These are phyloP conservation scores for Hydropsyche betteni DNA, from an alignment of 2,888 invertebrate genomes.

Conservation along the genomic window DNA sequence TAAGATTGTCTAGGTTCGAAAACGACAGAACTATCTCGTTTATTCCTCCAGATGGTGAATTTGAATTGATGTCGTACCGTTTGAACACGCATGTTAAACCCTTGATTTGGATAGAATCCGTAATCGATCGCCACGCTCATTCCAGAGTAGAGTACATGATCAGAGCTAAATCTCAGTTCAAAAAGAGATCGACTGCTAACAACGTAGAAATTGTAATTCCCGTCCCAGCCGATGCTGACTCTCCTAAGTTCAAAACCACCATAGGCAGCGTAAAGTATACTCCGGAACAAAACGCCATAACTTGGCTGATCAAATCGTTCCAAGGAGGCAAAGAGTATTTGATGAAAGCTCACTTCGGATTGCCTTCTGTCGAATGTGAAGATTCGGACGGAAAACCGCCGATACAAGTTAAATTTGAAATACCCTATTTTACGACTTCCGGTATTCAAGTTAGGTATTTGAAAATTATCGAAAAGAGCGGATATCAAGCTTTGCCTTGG, in stretches of 20 bases:
- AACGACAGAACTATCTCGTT: slow-evolving; percentile 98
- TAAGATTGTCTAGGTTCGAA: slow-evolving; percentile 94
- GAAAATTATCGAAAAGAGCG: slow-evolving; percentile 99
- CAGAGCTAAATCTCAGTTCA: slow-evolving; percentile 98
- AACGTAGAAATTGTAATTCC: slow-evolving; percentile 98
- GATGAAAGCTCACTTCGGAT: slow-evolving; percentile 97
- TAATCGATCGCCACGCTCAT: slow-evolving; percentile 96
- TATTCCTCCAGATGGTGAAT: slow-evolving; percentile 98
- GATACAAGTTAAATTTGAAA: slow-evolving; percentile 98
- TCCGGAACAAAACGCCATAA: slow-evolving; percentile 95
- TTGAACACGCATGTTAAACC: slow-evolving; percentile 97
- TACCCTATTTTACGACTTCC: slow-evolving; percentile 98
- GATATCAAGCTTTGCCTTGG: slow-evolving; percentile 98
- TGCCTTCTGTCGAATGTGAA: slow-evolving; percentile 95
- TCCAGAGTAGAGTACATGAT: slow-evolving; percentile 99
- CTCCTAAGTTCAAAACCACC: slow-evolving; percentile 97
- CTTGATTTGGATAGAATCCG: slow-evolving; percentile 98
- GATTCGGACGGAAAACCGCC: slow-evolving; percentile 96
- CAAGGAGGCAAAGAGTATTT: slow-evolving; percentile 98
- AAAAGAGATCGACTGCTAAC: slow-evolving; percentile 96
- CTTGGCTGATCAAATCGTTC: slow-evolving; percentile 98
- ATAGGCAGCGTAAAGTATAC: slow-evolving; percentile 97
- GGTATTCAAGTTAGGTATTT: slow-evolving; percentile 97
- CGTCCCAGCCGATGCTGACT: slow-evolving; percentile 96
- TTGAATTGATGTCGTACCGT: slow-evolving; percentile 98